These are phyloP conservation scores for Tyrannus savana DNA, from an alignment of 2,113 vertebrate genomes.

Conservation along the genomic window DNA sequence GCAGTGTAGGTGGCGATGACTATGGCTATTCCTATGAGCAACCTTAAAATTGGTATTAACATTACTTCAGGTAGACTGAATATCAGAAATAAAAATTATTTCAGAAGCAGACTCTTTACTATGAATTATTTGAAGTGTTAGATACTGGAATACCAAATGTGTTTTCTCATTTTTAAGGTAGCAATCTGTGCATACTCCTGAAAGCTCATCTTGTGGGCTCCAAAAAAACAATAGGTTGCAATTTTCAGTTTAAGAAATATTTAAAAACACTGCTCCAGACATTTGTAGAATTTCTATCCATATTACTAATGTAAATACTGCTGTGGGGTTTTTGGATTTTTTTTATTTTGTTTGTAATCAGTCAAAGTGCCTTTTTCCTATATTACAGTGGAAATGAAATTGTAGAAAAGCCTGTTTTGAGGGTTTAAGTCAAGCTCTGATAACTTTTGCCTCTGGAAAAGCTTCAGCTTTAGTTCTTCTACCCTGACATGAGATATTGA, in stretches of 20 bases:
- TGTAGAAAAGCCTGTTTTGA: neutral
- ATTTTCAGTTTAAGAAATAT: fast-evolving
- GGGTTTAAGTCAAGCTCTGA: neutral
- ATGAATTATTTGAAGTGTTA: neutral
- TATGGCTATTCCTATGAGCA: neutral
- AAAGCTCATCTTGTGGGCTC: neutral
- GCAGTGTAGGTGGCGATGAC: neutral
- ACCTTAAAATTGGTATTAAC: neutral
- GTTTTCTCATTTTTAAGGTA: neutral
- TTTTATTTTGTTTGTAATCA: neutral
- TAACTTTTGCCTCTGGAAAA: neutral
- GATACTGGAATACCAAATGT: neutral
- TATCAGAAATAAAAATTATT: neutral
- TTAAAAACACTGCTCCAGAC: neutral
- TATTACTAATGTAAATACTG: neutral
- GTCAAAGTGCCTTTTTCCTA: neutral
- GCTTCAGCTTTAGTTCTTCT: neutral
- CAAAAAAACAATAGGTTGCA: neutral
- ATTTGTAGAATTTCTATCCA: neutral
- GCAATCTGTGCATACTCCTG: neutral
- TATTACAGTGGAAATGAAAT: neutral
- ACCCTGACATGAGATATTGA: neutral
- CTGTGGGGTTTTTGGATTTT: neutral
- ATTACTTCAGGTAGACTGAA: neutral
- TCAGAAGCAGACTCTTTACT: neutral